Conservation (phyloP, 2,888 invertebrate genomes). For the Pachymerium ferrugineum region DNA sequence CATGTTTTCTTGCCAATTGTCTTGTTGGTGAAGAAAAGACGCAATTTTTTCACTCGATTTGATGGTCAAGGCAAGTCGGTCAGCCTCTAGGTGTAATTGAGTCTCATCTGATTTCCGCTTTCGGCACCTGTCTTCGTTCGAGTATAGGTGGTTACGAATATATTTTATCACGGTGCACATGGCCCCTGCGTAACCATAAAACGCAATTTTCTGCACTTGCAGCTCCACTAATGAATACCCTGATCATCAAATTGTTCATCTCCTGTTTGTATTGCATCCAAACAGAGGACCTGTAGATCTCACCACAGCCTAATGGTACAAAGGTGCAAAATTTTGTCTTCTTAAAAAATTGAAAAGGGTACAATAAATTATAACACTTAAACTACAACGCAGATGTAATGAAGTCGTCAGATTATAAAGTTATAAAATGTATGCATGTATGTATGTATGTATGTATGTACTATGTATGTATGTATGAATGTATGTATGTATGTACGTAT, state of each 20-base stretch:
- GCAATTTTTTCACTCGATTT: neutral
- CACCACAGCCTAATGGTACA: too few relatives aligned
- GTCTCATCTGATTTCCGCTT: slow-evolving; percentile 24
- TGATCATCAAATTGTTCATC: neutral
- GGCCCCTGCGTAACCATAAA: slow-evolving; percentile 11
- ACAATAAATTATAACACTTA: too few relatives aligned
- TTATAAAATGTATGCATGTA: too few relatives aligned
- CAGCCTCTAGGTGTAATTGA: slow-evolving; percentile 2
- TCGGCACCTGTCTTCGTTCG: slow-evolving; percentile 8
- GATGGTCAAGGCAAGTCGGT: slow-evolving; percentile 17
- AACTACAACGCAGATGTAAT: too few relatives aligned
- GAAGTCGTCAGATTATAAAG: too few relatives aligned
- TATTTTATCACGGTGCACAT: slow-evolving; percentile 27
- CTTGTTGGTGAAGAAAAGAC: neutral
- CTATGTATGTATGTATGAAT: too few relatives aligned
- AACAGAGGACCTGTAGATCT: too few relatives aligned
- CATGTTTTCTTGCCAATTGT: neutral
- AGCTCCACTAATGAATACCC: slow-evolving; percentile 5
- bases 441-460: too few relatives aligned
- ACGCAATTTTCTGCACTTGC: slow-evolving; percentile 22
- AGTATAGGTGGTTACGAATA: neutral
- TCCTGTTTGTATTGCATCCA: neutral
- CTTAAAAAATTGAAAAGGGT: too few relatives aligned
- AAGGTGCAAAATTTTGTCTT: too few relatives aligned
- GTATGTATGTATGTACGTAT: too few relatives aligned